These are phyloP conservation scores for Enteromius mattozi DNA, from an alignment of 2,797 vertebrate genomes.

Conservation along the genomic window DNA sequence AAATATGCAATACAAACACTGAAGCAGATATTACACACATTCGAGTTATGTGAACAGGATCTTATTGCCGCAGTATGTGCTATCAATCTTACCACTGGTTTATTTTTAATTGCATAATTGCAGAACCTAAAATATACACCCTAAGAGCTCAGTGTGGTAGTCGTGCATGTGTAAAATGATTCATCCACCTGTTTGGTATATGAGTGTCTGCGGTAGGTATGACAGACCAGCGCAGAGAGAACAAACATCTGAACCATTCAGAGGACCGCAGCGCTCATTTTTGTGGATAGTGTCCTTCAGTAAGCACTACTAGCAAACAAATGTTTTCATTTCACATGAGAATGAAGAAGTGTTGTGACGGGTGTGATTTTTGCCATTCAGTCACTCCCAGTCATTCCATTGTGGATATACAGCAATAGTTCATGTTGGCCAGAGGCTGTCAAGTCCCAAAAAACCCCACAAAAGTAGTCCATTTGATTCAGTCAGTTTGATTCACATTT, in stretches of 20 bases:
- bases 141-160: constrained; percentile 14
- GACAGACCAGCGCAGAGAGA: constrained; percentile 34
- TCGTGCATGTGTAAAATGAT: not conserved
- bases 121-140: constrained; percentile 32
- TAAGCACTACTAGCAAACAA: constrained; percentile 5
- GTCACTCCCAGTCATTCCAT: not conserved
- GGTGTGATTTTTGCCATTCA: not conserved
- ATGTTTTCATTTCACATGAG: constrained; percentile 40
- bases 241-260: constrained; percentile 44
- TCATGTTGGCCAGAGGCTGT: not conserved
- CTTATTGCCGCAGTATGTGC: constrained; percentile 31
- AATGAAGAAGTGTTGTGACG: constrained; percentile 36
- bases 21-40: constrained; percentile 16
- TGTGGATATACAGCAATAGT: constrained; percentile 4
- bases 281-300: constrained; percentile 13
- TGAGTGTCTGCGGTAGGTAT: constrained; percentile 24
- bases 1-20: not conserved
- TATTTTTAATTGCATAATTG: constrained; percentile 36
- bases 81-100: constrained; percentile 29
- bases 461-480: not conserved
- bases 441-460: not conserved
- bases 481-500: not conserved
- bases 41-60: not conserved
- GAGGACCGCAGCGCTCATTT: constrained; percentile 10
- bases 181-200: constrained; percentile 27